These are phyloP conservation scores for Antechinus flavipes DNA, from an alignment of 2,113 vertebrate species.

Conservation along the genomic window DNA sequence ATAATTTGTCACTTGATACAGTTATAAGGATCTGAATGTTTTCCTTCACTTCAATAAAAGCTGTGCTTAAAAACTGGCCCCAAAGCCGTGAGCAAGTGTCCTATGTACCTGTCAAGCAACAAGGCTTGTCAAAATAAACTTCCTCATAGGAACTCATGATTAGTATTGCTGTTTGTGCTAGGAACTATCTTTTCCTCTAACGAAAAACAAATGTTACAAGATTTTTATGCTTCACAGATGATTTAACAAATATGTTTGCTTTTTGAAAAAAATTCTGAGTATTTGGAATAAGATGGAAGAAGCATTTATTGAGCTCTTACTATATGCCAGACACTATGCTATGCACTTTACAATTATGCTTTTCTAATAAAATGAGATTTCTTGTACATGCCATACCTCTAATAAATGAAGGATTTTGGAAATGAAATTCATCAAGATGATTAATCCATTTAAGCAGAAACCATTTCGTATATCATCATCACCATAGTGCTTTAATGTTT, in stretches of 20 bases:
- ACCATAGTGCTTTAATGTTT: neutral
- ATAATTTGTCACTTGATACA: constrained; percentile 69
- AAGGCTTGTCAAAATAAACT: constrained; percentile 81
- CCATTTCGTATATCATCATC: constrained; percentile 56
- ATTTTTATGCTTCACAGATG: constrained; percentile 77
- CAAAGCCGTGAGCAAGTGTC: constrained; percentile 73
- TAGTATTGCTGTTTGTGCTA: constrained; percentile 75
- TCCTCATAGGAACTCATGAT: constrained; percentile 74
- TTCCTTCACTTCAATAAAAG: constrained; percentile 77
- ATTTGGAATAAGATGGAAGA: neutral
- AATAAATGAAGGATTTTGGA: constrained; percentile 48
- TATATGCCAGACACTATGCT: neutral
- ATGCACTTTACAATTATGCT: neutral
- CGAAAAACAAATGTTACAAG: constrained; percentile 76
- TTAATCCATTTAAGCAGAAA: constrained; percentile 61
- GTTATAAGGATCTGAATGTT: constrained; percentile 78
- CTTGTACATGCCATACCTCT: constrained; percentile 72
- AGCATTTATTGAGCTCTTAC: neutral
- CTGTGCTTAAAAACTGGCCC: constrained; percentile 79
- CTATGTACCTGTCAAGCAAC: constrained; percentile 78
- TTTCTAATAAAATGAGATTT: constrained; percentile 52
- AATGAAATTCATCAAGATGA: constrained; percentile 31
- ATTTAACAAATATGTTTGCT: constrained; percentile 77
- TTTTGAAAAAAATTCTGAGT: neutral
- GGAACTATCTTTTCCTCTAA: constrained; percentile 74